A percentile compares a stretch with the other conserved stretches of the same genome.
Conservation (phyloP, 2,113 vertebrate genomes). For the Xiphophorus couchianus region DNA sequence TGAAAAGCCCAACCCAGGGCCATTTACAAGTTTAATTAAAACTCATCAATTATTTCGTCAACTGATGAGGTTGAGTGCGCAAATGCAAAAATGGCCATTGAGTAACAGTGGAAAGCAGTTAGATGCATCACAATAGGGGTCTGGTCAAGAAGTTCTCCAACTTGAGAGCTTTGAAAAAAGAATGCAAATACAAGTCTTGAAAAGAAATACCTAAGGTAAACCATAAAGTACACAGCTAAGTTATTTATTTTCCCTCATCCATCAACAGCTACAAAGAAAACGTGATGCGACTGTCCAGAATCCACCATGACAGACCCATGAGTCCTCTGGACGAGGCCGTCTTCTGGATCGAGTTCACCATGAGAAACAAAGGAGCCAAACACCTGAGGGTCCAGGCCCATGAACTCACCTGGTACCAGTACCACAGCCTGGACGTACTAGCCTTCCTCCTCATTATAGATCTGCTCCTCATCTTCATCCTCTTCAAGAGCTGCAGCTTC, state of each 20-base stretch:
- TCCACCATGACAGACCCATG: constrained; percentile 9
- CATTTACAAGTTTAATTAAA: too few species aligned
- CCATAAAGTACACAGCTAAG: too few species aligned
- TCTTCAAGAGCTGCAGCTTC: constrained; percentile 78
- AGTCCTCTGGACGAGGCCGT: background rate
- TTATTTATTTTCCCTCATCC: background rate
- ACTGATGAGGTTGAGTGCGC: too few species aligned
- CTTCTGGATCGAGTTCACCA: constrained; percentile 15
- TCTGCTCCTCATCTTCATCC: constrained; percentile 56
- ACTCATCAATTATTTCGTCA: too few species aligned
- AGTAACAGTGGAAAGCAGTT: background rate
- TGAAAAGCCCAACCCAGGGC: too few species aligned
- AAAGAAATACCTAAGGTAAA: too few species aligned
- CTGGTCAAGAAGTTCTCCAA: too few species aligned
- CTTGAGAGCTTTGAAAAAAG: too few species aligned
- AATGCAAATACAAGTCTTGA: too few species aligned
- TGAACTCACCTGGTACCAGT: constrained; percentile 72
- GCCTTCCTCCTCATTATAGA: constrained; percentile 78
- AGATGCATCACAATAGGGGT: background rate
- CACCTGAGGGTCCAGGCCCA: constrained; percentile 6
- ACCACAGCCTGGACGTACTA: constrained; percentile 87
- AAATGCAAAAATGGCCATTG: background rate
- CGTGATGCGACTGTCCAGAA: background rate
- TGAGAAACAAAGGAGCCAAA: constrained; percentile 7
- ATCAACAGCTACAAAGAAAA: constrained; percentile 2